Evolutionary conservation across 2,888 invertebrate genomes (phyloP).

Genomic region (Drosophila planitibia): DNA sequence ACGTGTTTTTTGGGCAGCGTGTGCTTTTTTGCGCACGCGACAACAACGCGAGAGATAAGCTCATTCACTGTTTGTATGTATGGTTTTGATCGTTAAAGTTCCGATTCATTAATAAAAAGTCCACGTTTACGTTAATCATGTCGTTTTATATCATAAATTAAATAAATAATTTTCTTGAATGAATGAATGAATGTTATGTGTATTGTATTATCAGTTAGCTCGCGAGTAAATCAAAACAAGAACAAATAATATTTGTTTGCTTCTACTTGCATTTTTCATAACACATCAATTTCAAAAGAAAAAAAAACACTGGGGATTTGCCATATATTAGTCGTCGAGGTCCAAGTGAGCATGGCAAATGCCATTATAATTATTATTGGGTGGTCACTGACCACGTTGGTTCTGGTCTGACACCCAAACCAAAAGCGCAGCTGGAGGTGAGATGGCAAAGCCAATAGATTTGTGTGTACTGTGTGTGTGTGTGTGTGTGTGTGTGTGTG

Average conservation of each 20-base stretch:
- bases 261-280: neutral
- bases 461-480: conserved; percentile 3
- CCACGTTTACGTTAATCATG: too few species aligned
- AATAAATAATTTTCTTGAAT: neutral
- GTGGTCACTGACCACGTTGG: conserved; percentile 22
- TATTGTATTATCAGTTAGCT: neutral
- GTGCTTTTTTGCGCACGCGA: conserved; percentile 1
- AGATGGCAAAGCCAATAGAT: conserved; percentile 26
- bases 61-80: neutral
- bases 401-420: neutral
- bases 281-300: neutral
- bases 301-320: neutral
- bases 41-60: conserved; percentile 13
- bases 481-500: neutral
- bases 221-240: neutral
- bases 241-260: neutral
- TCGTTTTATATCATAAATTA: neutral
- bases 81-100: neutral
- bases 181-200: neutral
- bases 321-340: neutral
- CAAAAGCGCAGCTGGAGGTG: conserved; percentile 13
- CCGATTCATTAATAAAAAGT: neutral
- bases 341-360: neutral
- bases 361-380: neutral
- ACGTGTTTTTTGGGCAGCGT: conserved; percentile 9